Evolutionary conservation across 37 sponge, comb jelly and placozoan species (phyloP).

Genomic region (Oopsacas minuta): DNA sequence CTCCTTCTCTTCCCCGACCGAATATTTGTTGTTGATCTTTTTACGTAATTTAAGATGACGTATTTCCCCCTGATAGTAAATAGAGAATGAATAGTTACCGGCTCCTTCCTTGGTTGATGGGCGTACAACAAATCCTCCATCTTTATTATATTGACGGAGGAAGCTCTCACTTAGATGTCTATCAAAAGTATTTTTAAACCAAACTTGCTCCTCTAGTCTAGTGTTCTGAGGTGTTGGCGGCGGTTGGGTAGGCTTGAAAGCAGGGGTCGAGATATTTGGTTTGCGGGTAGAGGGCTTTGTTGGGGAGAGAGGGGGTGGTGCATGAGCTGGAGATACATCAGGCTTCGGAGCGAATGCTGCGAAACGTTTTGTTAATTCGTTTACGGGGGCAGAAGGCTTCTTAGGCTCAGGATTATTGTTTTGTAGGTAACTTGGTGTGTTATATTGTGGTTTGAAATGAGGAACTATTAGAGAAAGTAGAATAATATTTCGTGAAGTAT

Average conservation of each 20-base stretch:
- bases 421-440: no score
- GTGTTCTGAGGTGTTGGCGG: background rate
- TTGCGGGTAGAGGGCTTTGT: background rate
- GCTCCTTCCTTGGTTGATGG: background rate
- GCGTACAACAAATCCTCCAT: background rate
- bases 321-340: no score
- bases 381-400: no score
- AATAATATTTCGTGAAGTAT: no score
- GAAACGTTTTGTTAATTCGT: background rate
- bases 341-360: no score
- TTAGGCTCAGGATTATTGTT: no score
- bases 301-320: background rate
- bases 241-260: no score
- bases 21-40: background rate
- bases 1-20: background rate
- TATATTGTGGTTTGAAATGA: no score
- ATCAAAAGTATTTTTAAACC: background rate
- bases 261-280: no score
- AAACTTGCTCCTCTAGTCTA: background rate
- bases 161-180: background rate
- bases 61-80: background rate
- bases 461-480: no score
- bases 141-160: background rate
- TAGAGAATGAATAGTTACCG: background rate
- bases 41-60: background rate